Evolutionary conservation across 2,888 invertebrate genomes (phyloP).

Genomic region (Drosophila phalerata): DNA sequence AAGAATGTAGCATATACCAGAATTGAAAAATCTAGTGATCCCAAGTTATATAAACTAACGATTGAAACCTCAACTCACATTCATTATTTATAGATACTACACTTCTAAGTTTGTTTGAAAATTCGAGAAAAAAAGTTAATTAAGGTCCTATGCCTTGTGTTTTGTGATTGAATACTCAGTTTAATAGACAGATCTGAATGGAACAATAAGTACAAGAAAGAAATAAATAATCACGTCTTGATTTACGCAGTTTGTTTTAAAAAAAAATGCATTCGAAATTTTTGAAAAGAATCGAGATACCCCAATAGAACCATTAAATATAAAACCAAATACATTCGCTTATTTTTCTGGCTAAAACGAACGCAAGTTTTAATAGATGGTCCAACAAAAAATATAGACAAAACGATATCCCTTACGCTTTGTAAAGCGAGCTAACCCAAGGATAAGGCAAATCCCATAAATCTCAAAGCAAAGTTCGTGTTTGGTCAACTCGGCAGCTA

Average conservation of each 20-base stretch:
- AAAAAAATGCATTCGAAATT: neutral
- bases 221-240: neutral
- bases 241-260: neutral
- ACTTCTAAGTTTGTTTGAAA: neutral
- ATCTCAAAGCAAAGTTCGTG: conserved; percentile 62
- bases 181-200: neutral
- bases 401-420: conserved; percentile 28
- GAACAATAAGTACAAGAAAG: neutral
- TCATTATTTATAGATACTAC: neutral
- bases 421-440: conserved; percentile 16
- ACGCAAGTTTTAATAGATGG: conserved; percentile 20
- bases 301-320: neutral
- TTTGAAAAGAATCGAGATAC: neutral
- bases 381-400: conserved; percentile 15
- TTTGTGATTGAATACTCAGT: neutral
- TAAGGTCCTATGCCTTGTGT: no score
- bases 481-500: conserved; percentile 69
- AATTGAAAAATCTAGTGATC: neutral
- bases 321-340: conserved; percentile 14
- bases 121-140: no score
- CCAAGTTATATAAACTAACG: neutral
- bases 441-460: conserved; percentile 61
- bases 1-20: neutral
- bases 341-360: conserved; percentile 19
- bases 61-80: no score